These are phyloP conservation scores for Nyctereutes procyonoides DNA, from an alignment of 2,113 vertebrate genomes.

Conservation along the genomic window DNA sequence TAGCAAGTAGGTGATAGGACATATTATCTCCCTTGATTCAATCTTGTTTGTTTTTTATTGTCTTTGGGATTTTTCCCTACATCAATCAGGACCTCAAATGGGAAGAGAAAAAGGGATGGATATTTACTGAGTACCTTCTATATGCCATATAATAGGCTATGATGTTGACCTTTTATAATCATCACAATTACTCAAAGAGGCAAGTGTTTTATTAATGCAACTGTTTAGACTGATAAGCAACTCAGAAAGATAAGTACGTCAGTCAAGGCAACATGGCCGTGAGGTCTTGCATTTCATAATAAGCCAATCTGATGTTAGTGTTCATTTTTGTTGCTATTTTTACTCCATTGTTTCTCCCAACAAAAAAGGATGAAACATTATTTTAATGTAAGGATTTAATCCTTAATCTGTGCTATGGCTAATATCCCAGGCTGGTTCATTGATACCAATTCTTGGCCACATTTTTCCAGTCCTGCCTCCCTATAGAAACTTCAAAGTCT, in stretches of 20 bases:
- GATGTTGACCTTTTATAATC: background rate
- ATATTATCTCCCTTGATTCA: background rate
- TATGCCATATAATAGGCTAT: background rate
- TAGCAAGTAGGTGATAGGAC: background rate
- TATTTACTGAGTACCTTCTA: background rate
- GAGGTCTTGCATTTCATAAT: background rate
- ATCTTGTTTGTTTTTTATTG: background rate
- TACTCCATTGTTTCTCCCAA: background rate
- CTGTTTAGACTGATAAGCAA: slow-evolving; percentile 3
- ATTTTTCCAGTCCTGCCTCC: background rate
- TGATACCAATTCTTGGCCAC: background rate
- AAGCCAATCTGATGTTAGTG: background rate
- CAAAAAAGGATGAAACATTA: background rate
- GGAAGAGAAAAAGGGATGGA: background rate
- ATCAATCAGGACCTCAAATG: background rate
- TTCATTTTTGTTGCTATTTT: background rate
- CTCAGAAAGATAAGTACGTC: slow-evolving; percentile 2
- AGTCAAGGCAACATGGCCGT: background rate
- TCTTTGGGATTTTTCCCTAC: background rate
- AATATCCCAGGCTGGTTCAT: background rate
- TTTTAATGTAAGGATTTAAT: background rate
- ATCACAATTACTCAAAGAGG: background rate
- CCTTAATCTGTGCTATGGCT: background rate
- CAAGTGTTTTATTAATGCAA: background rate
- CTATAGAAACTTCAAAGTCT: background rate